Evolutionary conservation across 2,113 vertebrate genomes (phyloP), one percentile per base, ranked within the genome.

Genomic region (Suncus etruscus): DNA sequence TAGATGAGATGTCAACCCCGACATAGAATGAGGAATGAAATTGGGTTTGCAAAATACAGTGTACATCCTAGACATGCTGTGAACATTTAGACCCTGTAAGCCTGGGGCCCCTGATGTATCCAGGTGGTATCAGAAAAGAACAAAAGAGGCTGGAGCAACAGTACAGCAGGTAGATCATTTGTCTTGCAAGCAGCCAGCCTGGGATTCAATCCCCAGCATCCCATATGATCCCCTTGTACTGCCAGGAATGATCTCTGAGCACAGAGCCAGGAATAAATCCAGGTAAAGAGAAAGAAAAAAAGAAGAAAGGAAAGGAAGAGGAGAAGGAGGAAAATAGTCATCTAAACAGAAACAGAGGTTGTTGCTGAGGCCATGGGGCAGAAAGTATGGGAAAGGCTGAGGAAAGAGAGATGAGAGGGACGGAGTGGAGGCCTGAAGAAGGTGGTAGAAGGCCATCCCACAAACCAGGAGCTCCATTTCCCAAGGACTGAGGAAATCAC

Each of bases 371-470:
- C 39, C 69, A 25, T 0, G 14, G 45, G n/a, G 69, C 50, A 9
- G 25, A 39, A 51, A 31, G 14, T 11, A 27, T 48, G 73, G 32
- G 14, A 50, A 89, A n/a, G 31, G 75, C 32, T 27, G 32, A 87
- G 18, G 27, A 20, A 90, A 27, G 50, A 65, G 69, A 84, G 65
- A 27, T 24, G 76, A 47, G 63, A 58, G 7, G 73, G 47, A 18
- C 12, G 14, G 32, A 4, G 16, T 16, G 27, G 50, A 72, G 20
- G 72, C 70, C 11, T 1, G 18, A 31, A 45, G 29, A 48, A 50
- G 29, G 22, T 3, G 0, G 0, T 11, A 84, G 50, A 45, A 76
- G 10, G 11, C 1, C 0, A 31, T 5, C 58, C 58, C 58, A 14
- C 61, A 7, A 24, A 9, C 58, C 79, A 27, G 27, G 76, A 78